Conservation (phyloP, 2,797 vertebrate genomes). For the Phoxinus dragarum region DNA sequence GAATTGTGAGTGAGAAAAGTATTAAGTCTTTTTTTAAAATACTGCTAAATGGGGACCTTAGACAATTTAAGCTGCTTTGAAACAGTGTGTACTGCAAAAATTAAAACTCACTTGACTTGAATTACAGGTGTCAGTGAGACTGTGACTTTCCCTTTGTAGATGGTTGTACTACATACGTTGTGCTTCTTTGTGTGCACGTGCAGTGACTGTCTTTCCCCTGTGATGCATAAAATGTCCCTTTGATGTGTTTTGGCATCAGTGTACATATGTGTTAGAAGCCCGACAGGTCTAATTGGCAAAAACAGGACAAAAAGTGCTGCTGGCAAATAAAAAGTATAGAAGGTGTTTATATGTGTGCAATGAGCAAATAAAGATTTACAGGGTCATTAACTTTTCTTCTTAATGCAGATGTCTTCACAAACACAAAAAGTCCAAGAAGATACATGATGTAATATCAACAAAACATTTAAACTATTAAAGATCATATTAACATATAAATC, state of each 20-base stretch:
- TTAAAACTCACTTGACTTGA: slow-evolving; percentile 15
- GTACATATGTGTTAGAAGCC: neutral
- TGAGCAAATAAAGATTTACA: slow-evolving; percentile 10
- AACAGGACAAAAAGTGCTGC: neutral
- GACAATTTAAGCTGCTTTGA: neutral
- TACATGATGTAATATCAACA: neutral
- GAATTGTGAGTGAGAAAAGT: neutral
- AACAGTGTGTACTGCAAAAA: neutral
- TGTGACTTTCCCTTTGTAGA: neutral
- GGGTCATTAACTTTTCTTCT: neutral
- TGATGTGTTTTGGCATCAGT: neutral
- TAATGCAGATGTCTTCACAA: neutral
- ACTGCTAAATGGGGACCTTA: neutral
- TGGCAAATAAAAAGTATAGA: neutral
- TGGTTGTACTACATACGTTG: neutral
- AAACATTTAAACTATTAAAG: neutral
- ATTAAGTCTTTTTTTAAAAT: neutral
- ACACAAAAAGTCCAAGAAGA: neutral
- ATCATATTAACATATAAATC: neutral
- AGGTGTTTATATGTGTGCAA: neutral
- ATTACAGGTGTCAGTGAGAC: neutral
- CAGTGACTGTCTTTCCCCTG: neutral
- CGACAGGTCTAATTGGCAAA: neutral
- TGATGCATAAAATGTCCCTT: neutral
- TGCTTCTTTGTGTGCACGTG: neutral